Percentiles rank a stretch among this genome's conserved stretches.
These are phyloP conservation scores for Streptopelia turtur DNA, from an alignment of 2,797 vertebrate genomes.

Conservation along the genomic window DNA sequence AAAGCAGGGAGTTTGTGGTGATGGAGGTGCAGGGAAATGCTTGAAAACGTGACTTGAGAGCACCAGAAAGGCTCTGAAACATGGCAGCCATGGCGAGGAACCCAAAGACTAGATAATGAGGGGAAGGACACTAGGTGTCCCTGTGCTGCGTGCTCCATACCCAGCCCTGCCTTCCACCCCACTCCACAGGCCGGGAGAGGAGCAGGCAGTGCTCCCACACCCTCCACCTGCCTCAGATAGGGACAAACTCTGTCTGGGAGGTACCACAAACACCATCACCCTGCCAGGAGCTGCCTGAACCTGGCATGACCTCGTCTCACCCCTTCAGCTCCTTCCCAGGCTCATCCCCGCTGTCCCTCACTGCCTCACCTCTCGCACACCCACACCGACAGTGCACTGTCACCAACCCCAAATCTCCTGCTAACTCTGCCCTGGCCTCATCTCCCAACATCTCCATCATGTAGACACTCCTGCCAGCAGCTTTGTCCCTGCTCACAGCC, in stretches of 20 bases:
- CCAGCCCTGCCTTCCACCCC: not conserved
- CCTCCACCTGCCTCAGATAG: not conserved
- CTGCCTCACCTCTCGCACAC: not conserved
- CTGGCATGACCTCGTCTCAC: not conserved
- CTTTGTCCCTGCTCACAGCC: not conserved
- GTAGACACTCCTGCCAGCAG: not conserved
- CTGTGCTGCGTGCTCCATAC: not conserved
- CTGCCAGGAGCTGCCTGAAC: not conserved
- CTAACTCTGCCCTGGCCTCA: not conserved
- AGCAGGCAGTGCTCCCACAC: accelerated
- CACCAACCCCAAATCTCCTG: not conserved
- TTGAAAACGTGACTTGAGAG: not conserved
- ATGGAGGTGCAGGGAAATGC: not conserved
- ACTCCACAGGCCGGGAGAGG: not conserved
- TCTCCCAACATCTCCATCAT: not conserved
- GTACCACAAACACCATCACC: not conserved
- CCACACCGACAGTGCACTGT: accelerated
- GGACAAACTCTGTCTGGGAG: not conserved
- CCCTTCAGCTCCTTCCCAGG: not conserved
- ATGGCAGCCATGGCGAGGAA: not conserved
- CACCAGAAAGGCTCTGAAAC: not conserved
- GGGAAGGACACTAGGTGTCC: not conserved
- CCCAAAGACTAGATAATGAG: not conserved
- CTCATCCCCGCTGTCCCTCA: accelerated
- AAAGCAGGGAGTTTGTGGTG: not conserved